phyloP scores from a whole-genome alignment of 2,888 invertebrate genomes.

The Tanypteryx hageni region DNA sequence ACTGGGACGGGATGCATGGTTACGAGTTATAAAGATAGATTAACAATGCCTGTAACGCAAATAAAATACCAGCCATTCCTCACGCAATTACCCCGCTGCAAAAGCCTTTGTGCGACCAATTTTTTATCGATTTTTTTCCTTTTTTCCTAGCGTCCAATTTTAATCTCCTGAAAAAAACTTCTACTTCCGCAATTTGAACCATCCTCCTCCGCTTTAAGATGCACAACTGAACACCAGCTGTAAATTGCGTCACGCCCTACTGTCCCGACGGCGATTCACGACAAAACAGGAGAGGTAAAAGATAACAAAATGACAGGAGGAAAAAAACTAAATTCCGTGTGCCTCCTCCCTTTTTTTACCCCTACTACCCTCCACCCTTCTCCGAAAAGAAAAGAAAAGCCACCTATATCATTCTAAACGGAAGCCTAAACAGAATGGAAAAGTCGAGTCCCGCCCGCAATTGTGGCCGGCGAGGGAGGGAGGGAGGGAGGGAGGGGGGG shows the following conservation, averaged over 20 bases:
- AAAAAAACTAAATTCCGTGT: not conserved
- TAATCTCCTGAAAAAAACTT: not conserved
- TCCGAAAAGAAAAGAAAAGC: not conserved
- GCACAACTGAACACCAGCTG: not conserved
- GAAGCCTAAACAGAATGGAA: conserved; percentile 31
- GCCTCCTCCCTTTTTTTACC: not conserved
- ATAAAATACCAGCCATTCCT: not conserved
- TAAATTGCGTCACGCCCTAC: not conserved
- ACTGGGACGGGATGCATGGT: no score
- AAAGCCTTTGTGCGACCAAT: not conserved
- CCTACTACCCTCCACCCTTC: not conserved
- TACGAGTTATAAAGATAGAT: no score
- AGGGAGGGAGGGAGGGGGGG: not conserved
- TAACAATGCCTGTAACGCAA: no score
- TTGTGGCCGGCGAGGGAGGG: conserved; percentile 4
- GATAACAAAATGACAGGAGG: not conserved
- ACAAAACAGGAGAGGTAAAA: not conserved
- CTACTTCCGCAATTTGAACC: not conserved
- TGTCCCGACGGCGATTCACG: not conserved
- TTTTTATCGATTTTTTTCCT: not conserved
- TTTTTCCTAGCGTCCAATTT: not conserved
- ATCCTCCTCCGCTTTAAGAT: not conserved
- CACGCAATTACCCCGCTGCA: not conserved
- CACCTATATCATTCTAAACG: not conserved
- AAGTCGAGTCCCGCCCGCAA: conserved; percentile 27